phyloP scores from a whole-genome alignment of 2,797 vertebrate genomes.

The Microchirus variegatus region DNA sequence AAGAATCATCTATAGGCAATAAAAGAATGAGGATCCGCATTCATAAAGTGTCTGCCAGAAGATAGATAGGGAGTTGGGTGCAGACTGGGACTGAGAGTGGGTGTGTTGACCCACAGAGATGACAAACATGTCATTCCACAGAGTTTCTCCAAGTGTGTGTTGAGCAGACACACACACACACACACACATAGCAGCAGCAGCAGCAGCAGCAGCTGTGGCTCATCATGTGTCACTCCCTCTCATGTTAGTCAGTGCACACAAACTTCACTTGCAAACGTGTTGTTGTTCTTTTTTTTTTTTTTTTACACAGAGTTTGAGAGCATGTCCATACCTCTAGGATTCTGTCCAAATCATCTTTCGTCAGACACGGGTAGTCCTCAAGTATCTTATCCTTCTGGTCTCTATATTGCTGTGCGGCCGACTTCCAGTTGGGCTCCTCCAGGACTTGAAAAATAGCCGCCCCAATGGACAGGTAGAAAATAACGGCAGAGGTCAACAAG shows the following conservation, averaged over 20 bases:
- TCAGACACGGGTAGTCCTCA: conserved; percentile 89
- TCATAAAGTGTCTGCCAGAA: neutral
- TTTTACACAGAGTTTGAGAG: neutral
- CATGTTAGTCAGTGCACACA: no score
- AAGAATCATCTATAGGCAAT: no score
- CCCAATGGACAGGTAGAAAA: conserved; percentile 98
- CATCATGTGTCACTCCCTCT: conserved; percentile 6
- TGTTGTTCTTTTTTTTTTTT: neutral
- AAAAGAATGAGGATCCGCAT: no score
- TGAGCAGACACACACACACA: no score
- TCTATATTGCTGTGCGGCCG: conserved; percentile 82
- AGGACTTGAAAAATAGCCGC: conserved; percentile 98
- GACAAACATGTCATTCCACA: conserved; percentile 22
- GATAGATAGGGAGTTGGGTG: no score
- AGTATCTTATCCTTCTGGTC: conserved; percentile 85
- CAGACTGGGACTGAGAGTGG: neutral
- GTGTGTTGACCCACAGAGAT: conserved; percentile 12
- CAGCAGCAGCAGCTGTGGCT: neutral
- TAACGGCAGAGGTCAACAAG: conserved; percentile 94
- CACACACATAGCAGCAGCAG: neutral
- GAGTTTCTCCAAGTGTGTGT: no score
- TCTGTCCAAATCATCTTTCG: conserved; percentile 86
- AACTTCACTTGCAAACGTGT: neutral
- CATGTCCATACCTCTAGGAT: conserved; percentile 88
- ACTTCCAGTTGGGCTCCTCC: conserved; percentile 93